Base-by-base conservation (phyloP, 1,140 invertebrate genomes). In the Cotesia glomerata region DNA sequence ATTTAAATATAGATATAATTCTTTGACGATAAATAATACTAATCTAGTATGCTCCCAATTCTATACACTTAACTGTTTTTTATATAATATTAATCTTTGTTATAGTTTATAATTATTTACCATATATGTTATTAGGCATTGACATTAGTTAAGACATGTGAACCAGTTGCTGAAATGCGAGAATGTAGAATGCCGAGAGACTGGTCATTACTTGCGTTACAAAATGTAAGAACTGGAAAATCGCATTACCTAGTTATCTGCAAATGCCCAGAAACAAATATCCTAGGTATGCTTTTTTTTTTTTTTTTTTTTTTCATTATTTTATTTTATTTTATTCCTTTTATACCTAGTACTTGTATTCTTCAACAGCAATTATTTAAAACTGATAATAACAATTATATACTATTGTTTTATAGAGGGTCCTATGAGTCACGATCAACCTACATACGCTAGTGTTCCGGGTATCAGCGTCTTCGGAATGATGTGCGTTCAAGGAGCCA, bases 231-330 rank as follows among this genome's bases (percentile, higher is more conserved):
- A 78, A 97, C 95, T 5, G 96, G 96, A 73, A 97, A 97, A 86
- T 96, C 95, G 5, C 95, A 98, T 86, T 98, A 97, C 82, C 88
- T 98, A 58, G 95, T 97, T 63, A 96, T 97, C 74, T 98, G 96
- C 83, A 90, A 95, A 78, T 97, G 96, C 88, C 94, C 95, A 3
- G 91, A 94, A 72, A 90, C 91, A 49, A 94, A 93, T 79, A 91
- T 93, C 81, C 90, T 97, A 80, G 94, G 94, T 95, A 88, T 90
- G 88, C 85, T 72, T n/a, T 9, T 18, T 16, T 8, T 5, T 63
- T 45, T 18, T 16, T 8, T 2, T 64, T 45, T 68, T 9, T 52
- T 18, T 54, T 62, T 36, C 5, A 54, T 16, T 11, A 35, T n/a
- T 36, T 45, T 34, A 52, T 8, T 45, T 56, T 70, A 7, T 32